These are phyloP conservation scores for Pristionchus maxplancki DNA, from an alignment of 2,888 invertebrate species.

Conservation along the genomic window DNA sequence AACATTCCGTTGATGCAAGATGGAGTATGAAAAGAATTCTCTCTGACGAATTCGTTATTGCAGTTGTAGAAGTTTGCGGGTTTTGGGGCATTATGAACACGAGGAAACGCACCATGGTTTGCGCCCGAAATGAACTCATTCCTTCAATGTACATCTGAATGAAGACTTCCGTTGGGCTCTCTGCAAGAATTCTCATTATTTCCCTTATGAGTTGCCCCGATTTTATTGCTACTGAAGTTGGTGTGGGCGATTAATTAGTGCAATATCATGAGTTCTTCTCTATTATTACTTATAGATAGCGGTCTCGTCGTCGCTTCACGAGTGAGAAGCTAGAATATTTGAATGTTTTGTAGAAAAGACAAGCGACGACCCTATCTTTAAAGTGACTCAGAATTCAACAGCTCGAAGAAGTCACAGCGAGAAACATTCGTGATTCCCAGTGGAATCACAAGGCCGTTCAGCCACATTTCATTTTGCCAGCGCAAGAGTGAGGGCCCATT, in stretches of 20 bases:
- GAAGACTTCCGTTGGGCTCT: constrained; percentile 69
- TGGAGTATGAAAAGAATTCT: background rate
- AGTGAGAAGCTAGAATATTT: background rate
- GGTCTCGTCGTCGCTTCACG: background rate
- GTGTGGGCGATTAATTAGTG: background rate
- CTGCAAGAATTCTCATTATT: constrained; percentile 57
- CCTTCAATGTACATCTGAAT: constrained; percentile 77
- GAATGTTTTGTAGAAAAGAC: background rate
- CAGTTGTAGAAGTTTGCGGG: too few species aligned
- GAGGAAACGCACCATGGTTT: constrained; percentile 69
- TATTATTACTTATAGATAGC: background rate
- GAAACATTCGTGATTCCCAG: background rate
- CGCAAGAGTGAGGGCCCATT: background rate
- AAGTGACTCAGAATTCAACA: too few species aligned
- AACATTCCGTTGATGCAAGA: too few species aligned
- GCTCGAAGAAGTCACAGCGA: background rate
- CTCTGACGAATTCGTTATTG: too few species aligned
- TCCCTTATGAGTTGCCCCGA: too few species aligned
- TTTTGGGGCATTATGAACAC: background rate
- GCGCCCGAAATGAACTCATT: constrained; percentile 77
- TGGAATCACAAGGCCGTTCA: background rate
- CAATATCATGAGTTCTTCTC: background rate
- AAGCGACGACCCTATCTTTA: too few species aligned
- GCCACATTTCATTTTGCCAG: background rate
- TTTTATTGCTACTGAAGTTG: background rate